Conservation (phyloP, 2,113 vertebrate genomes). For the Callospermophilus lateralis region DNA sequence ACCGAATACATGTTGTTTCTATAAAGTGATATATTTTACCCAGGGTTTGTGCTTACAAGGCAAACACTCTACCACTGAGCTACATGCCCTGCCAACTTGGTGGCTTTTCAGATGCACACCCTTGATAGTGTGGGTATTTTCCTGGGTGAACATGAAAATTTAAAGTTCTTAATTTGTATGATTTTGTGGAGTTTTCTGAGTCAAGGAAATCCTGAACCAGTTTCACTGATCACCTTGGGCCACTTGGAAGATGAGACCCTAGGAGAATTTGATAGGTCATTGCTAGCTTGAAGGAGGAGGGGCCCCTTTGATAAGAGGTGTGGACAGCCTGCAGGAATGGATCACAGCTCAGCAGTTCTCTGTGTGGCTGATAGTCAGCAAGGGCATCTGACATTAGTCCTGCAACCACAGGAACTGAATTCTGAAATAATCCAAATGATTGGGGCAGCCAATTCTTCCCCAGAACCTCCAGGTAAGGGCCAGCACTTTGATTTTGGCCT, state of each 20-base stretch:
- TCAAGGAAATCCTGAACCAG: not conserved
- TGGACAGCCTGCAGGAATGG: not conserved
- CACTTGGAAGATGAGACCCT: not conserved
- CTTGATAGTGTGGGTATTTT: not conserved
- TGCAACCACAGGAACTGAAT: not conserved
- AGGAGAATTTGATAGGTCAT: not conserved
- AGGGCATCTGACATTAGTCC: not conserved
- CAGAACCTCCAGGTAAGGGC: not conserved
- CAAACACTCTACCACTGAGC: too few species aligned
- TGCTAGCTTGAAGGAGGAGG: not conserved
- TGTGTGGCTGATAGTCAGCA: too few species aligned
- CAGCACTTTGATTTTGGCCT: not conserved
- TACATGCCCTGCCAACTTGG: too few species aligned
- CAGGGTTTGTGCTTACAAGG: too few species aligned
- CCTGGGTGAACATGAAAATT: not conserved
- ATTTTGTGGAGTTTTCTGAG: not conserved
- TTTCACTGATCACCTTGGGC: not conserved
- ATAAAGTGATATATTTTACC: not conserved
- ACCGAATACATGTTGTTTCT: not conserved
- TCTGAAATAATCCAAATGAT: not conserved
- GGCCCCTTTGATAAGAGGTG: too few species aligned
- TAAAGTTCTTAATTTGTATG: not conserved
- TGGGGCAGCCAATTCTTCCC: not conserved
- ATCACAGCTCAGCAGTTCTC: not conserved
- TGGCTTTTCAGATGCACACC: not conserved